Base-by-base conservation (phyloP, 2,888 invertebrate genomes). In the Chloroclysta siterata region DNA sequence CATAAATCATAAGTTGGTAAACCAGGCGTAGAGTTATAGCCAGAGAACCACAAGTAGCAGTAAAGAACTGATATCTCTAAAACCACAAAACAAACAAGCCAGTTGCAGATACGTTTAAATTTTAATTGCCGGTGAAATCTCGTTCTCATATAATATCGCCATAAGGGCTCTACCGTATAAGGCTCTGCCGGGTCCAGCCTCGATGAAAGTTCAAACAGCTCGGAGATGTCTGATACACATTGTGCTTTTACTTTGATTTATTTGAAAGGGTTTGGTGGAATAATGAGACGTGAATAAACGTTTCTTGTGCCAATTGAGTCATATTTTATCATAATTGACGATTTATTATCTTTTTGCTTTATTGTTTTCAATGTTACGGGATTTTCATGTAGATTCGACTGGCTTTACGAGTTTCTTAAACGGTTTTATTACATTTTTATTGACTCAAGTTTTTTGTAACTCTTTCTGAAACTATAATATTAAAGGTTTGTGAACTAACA, bases 81-180 rank as follows among this genome's bases (percentile, higher is more conserved):
- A 53, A 51, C 60, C 60, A 57, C 53, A 51, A 55, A 47, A 65
- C 54, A 60, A 65, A 65, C 57, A 62, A 54, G 61, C 61, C 61
- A 54, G 65, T 61, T 62, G 58, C 61, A 60, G 63, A 67, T 69
- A 71, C 66, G 66, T 73, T 72, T 68, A 68, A 72, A 71, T 74
- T 72, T 73, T 75, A 72, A 75, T 73, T 73, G 72, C 72, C 57
- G 59, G 69, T 66, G 72, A 75, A 72, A 72, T 72, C 70, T 69
- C 60, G 67, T 59, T 66, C 70, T 71, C 70, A 68, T 70, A 72
- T 68, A 65, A 70, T 68, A 72, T 63, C 63, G 60, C 67, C 68
- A 52, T 73, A 74, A 61, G 58, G 58, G 51, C 52, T 51, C 51
- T 4, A 33, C 65, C 65, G n/a, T 62, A 70, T 47, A 65, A 54